Percentiles rank a stretch among this genome's conserved stretches.
Conservation (phyloP, 2,797 vertebrate species). For the Cottoperca gobio region DNA sequence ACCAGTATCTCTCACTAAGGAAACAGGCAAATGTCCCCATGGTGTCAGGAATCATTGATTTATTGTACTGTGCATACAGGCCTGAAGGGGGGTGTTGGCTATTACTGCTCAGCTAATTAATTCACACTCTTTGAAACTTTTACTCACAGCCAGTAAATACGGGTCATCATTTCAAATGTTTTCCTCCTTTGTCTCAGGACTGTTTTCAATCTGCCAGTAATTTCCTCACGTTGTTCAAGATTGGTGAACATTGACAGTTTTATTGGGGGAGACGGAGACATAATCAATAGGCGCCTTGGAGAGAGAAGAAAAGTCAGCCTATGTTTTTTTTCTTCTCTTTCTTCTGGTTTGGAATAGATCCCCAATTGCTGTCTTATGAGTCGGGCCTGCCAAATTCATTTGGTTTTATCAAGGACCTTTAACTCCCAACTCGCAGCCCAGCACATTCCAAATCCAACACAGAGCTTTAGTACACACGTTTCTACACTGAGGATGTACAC, state of each 20-base stretch:
- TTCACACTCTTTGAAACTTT: conserved; percentile 49
- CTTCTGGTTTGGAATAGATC: conserved; percentile 78
- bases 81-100: background rate
- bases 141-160: conserved; percentile 26
- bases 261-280: conserved; percentile 80
- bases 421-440: conserved; percentile 61
- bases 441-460: conserved; percentile 63
- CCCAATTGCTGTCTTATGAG: conserved; percentile 75
- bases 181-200: conserved; percentile 33
- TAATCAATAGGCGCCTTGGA: conserved; percentile 81
- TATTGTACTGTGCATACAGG: background rate
- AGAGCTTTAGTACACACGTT: conserved; percentile 44
- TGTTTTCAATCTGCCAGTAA: conserved; percentile 76
- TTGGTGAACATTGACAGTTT: conserved; percentile 80
- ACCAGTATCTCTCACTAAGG: background rate
- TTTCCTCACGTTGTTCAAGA: conserved; percentile 75
- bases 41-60: conserved; percentile 16
- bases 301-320: conserved; percentile 66
- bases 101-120: conserved; percentile 45
- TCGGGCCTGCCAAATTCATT: conserved; percentile 78
- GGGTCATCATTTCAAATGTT: conserved; percentile 50
- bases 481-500: conserved; percentile 27
- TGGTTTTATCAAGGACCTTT: conserved; percentile 82
- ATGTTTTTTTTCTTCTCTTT: conserved; percentile 67
- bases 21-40: background rate